These are phyloP conservation scores for Saccopteryx leptura DNA, from an alignment of 2,113 vertebrate species.

Conservation along the genomic window DNA sequence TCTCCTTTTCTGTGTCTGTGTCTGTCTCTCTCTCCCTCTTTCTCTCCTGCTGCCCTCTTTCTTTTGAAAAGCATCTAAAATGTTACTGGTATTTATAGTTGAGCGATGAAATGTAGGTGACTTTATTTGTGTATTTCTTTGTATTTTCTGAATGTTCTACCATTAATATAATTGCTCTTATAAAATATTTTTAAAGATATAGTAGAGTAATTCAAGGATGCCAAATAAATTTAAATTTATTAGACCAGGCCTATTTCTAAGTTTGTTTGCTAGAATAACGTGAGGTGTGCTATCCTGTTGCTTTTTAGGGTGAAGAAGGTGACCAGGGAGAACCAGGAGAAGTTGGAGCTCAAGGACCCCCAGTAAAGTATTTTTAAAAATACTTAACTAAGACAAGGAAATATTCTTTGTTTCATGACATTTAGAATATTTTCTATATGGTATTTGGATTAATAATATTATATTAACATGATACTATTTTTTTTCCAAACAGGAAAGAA, in stretches of 20 bases:
- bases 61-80: slow-evolving; percentile 14
- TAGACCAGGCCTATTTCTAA: background rate
- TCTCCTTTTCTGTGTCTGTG: background rate
- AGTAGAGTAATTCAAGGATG: background rate
- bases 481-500: slow-evolving; percentile 27
- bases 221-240: background rate
- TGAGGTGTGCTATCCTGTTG: slow-evolving; percentile 58
- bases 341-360: slow-evolving; percentile 94
- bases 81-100: background rate
- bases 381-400: background rate
- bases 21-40: background rate
- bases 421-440: slow-evolving; percentile 36
- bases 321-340: slow-evolving; percentile 95
- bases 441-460: background rate
- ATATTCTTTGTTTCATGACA: background rate
- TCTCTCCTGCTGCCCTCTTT: background rate
- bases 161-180: background rate
- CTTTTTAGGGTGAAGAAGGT: slow-evolving; percentile 95
- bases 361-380: slow-evolving; percentile 90
- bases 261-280: slow-evolving; percentile 1
- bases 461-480: background rate
- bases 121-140: background rate
- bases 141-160: background rate
- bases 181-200: background rate
- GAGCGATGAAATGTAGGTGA: background rate